Conservation (phyloP, 1,140 invertebrate species). For the Nasonia longicornis region DNA sequence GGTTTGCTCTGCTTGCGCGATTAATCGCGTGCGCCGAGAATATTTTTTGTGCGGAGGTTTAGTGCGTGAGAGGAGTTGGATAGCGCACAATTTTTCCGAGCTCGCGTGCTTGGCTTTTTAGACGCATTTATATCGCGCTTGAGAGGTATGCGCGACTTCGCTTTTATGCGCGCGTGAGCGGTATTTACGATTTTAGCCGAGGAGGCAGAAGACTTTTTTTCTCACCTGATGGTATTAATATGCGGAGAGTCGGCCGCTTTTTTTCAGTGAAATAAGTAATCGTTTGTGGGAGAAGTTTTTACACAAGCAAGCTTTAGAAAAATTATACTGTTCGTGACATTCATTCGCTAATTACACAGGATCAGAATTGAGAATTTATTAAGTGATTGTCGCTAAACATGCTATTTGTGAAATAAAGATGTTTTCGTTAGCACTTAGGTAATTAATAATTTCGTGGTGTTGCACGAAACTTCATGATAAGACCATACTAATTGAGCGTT, state of each 20-base stretch:
- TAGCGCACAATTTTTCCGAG: background rate
- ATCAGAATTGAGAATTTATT: background rate
- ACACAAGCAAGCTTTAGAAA: too few species aligned
- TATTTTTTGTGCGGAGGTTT: background rate
- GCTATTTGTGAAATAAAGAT: background rate
- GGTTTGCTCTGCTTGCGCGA: background rate
- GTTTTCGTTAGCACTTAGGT: background rate
- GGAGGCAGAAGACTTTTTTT: too few species aligned
- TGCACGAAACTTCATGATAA: background rate
- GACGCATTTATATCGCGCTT: too few species aligned
- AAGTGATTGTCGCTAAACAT: too few species aligned
- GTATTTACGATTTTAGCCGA: too few species aligned
- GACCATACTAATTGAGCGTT: background rate
- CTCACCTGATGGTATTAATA: too few species aligned
- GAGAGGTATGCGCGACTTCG: too few species aligned
- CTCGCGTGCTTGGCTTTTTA: background rate
- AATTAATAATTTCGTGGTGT: background rate
- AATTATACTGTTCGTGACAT: background rate
- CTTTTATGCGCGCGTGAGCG: too few species aligned
- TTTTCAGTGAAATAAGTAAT: too few species aligned
- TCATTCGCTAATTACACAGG: background rate
- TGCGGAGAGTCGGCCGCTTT: too few species aligned
- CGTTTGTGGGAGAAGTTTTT: too few species aligned
- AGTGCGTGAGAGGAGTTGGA: too few species aligned
- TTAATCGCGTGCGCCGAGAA: background rate